Conservation (phyloP, 1,140 invertebrate species). For the Temnothorax longispinosus region DNA sequence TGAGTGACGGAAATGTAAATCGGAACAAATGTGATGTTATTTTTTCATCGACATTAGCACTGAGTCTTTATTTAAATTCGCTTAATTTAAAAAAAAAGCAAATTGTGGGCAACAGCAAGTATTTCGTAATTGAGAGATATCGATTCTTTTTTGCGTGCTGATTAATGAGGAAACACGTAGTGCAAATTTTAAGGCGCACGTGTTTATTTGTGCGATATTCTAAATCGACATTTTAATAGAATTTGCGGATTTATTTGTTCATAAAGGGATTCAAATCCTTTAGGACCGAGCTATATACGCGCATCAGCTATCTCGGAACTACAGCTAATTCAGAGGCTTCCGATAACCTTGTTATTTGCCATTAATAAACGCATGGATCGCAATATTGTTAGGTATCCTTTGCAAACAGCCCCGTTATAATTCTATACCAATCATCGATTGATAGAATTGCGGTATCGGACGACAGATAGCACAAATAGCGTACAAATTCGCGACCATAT, state of each 20-base stretch:
- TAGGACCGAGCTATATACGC: slow-evolving; percentile 8
- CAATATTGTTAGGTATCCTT: slow-evolving; percentile 9
- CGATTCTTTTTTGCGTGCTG: background rate
- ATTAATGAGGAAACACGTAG: background rate
- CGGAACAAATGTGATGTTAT: background rate
- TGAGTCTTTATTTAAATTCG: background rate
- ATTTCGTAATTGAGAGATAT: background rate
- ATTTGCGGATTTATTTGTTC: slow-evolving; percentile 14
- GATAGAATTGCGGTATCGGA: slow-evolving; percentile 4
- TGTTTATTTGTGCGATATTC: background rate
- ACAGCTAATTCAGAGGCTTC: background rate
- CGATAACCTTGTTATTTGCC: slow-evolving; percentile 15
- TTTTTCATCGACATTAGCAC: background rate
- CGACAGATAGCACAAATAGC: background rate
- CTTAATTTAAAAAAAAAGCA: background rate
- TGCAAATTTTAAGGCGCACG: background rate
- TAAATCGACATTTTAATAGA: background rate
- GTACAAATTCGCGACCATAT: background rate
- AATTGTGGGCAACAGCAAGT: background rate
- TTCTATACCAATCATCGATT: slow-evolving; percentile 32
- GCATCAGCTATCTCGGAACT: background rate
- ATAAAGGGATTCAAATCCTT: slow-evolving; percentile 23
- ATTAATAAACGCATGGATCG: background rate
- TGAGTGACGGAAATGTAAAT: background rate
- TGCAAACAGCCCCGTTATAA: slow-evolving; percentile 8